phyloP scores from a whole-genome alignment of 2,113 vertebrate species.

The Nannospalax galili region DNA sequence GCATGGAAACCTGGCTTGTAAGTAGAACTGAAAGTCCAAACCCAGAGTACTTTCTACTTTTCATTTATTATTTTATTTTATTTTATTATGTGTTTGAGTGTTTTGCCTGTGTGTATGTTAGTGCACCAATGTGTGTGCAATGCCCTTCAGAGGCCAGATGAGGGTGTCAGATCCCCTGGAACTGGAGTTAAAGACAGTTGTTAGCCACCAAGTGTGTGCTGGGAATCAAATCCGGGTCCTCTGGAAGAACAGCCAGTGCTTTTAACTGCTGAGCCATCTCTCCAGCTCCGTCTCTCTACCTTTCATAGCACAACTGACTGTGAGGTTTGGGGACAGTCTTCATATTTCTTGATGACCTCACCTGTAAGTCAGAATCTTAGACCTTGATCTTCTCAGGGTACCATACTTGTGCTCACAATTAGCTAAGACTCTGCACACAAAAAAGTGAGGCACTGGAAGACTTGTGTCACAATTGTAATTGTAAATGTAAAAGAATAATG shows the following conservation, averaged over 20 bases:
- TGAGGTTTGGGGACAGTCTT: not conserved
- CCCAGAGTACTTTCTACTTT: slow-evolving; percentile 11
- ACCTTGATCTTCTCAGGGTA: not conserved
- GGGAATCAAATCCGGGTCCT: no score
- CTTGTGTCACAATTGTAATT: not conserved
- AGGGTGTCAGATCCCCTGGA: no score
- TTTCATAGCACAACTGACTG: slow-evolving; percentile 19
- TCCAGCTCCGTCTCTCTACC: no score
- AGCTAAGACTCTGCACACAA: not conserved
- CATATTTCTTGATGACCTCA: slow-evolving; percentile 20
- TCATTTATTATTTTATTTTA: no score
- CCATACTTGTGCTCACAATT: not conserved
- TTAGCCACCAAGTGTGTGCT: no score
- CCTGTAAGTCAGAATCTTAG: not conserved
- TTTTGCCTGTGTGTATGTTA: no score
- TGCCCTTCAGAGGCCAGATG: no score
- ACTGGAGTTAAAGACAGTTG: no score
- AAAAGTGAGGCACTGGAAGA: not conserved
- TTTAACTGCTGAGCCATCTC: no score
- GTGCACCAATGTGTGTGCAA: no score
- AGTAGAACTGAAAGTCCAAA: slow-evolving; percentile 7
- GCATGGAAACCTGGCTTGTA: slow-evolving; percentile 41
- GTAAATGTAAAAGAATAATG: slow-evolving; percentile 8
- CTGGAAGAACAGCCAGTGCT: no score
- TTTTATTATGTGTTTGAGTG: no score